Evolutionary conservation across 2,888 invertebrate genomes (phyloP).

Genomic region (Pantelozetes paolii): DNA sequence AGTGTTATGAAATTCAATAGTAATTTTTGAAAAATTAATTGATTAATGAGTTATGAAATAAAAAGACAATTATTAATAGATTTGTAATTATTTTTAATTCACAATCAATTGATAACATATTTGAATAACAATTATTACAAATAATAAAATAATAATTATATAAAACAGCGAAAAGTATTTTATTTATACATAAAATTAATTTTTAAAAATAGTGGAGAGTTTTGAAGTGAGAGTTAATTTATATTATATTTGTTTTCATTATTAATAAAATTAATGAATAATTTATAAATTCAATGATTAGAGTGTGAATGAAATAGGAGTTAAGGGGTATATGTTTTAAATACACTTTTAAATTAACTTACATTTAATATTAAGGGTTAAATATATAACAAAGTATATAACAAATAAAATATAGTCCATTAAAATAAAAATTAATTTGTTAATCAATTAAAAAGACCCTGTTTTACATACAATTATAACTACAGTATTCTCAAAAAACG

Average conservation of each 20-base stretch:
- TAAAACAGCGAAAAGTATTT: constrained; percentile 6
- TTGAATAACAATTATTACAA: constrained; percentile 14
- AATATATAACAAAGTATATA: background rate
- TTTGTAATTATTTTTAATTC: background rate
- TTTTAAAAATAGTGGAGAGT: background rate
- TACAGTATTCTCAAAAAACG: background rate
- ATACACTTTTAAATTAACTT: too few species aligned
- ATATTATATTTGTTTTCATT: background rate
- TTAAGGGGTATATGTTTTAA: too few species aligned
- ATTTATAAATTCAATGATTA: background rate
- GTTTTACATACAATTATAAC: background rate
- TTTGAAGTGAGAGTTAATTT: constrained; percentile 7
- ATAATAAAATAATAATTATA: background rate
- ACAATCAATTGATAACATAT: constrained; percentile 9
- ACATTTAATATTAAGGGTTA: background rate
- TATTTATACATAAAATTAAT: constrained; percentile 15
- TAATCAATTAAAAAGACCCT: background rate
- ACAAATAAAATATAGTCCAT: background rate
- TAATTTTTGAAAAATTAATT: background rate
- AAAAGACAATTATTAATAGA: background rate
- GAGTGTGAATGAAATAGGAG: background rate
- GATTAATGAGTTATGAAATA: background rate
- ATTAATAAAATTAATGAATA: background rate
- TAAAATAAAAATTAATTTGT: too few species aligned
- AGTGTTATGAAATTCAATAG: too few species aligned